Conservation (phyloP, 2,888 invertebrate species). For the Cremastinae sp. region DNA sequence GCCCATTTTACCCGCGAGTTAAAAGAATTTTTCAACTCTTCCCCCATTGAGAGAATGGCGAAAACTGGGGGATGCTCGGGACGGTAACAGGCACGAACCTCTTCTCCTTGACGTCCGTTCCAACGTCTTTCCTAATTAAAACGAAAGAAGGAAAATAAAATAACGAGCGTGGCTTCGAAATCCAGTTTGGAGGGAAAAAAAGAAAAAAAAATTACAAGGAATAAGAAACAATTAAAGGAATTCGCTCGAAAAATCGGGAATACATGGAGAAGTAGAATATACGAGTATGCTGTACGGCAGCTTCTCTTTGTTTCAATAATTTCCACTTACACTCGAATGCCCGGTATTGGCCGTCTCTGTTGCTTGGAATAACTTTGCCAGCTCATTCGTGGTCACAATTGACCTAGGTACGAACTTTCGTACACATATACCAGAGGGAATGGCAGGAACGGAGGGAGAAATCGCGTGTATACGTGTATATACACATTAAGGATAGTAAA, state of each 20-base stretch:
- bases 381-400: constrained; percentile 51
- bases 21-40: not conserved
- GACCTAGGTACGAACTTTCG: constrained; percentile 45
- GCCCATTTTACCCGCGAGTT: not conserved
- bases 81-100: too few species aligned
- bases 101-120: too few species aligned
- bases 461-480: not conserved
- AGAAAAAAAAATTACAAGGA: too few species aligned
- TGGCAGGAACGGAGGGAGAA: constrained; percentile 2
- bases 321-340: not conserved
- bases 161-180: too few species aligned
- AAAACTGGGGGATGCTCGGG: too few species aligned
- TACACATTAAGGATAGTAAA: constrained; percentile 8
- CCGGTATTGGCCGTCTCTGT: not conserved
- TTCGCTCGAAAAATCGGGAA: too few species aligned
- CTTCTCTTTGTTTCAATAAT: too few species aligned
- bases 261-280: not conserved
- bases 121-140: too few species aligned
- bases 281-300: not conserved
- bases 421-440: constrained; percentile 18
- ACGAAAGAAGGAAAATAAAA: too few species aligned
- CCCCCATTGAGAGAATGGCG: too few species aligned
- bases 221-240: too few species aligned
- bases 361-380: constrained; percentile 27
- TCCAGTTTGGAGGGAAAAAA: too few species aligned